phyloP scores from a whole-genome alignment of 2,113 vertebrate species.

The Rhynchomys soricoides region DNA sequence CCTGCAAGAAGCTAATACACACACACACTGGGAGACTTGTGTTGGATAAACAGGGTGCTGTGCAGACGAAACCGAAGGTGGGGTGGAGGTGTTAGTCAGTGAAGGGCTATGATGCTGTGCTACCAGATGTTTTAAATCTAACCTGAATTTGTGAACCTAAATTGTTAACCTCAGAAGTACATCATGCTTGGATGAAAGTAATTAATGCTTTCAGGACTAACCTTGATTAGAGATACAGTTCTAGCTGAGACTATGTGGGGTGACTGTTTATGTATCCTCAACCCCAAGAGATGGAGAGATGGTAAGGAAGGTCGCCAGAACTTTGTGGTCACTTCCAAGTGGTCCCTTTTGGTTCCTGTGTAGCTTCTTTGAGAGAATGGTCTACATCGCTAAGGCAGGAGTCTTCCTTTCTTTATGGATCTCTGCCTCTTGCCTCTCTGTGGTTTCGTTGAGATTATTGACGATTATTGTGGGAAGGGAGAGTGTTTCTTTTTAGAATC shows the following conservation, averaged over 20 bases:
- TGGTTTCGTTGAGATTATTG: conserved; percentile 49
- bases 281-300: background rate
- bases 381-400: background rate
- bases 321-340: background rate
- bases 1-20: background rate
- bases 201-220: background rate
- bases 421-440: background rate
- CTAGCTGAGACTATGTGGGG: background rate
- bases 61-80: background rate
- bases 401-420: background rate
- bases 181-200: background rate
- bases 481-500: conserved; percentile 59
- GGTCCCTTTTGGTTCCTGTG: background rate
- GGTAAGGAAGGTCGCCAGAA: background rate
- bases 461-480: conserved; percentile 29
- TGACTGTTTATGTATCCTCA: background rate
- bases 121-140: background rate
- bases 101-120: background rate
- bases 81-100: background rate
- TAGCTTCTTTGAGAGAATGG: background rate
- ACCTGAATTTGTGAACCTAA: background rate
- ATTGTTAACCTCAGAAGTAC: background rate
- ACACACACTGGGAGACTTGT: background rate
- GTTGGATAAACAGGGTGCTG: background rate
- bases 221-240: background rate